Evolutionary conservation across 2,888 invertebrate species (phyloP).

Genomic region (Choristoneura rosaceana): DNA sequence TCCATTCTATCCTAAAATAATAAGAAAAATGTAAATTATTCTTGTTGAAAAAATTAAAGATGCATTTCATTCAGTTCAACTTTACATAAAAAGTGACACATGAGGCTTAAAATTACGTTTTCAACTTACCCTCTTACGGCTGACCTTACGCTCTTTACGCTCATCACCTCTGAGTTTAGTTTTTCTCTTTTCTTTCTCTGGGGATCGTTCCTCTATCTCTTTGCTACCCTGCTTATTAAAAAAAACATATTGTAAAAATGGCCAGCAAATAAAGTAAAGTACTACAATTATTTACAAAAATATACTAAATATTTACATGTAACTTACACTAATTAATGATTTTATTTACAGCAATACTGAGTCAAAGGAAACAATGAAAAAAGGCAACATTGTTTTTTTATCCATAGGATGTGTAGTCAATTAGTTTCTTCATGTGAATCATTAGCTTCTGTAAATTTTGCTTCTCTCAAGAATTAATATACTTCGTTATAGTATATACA

Average conservation of each 20-base stretch:
- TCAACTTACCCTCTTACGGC: slow-evolving; percentile 89
- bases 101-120: background rate
- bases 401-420: slow-evolving; percentile 2
- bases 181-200: slow-evolving; percentile 92
- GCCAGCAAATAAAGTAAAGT: slow-evolving; percentile 11
- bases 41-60: background rate
- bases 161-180: slow-evolving; percentile 79
- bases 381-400: slow-evolving; percentile 50
- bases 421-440: slow-evolving; percentile 4
- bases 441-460: background rate
- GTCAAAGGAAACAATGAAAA: slow-evolving; percentile 70
- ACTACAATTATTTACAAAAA: slow-evolving; percentile 9
- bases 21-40: background rate
- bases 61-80: background rate
- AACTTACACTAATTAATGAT: slow-evolving; percentile 7
- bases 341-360: slow-evolving; percentile 41
- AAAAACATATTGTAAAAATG: slow-evolving; percentile 54
- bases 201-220: slow-evolving; percentile 85
- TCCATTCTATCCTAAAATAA: slow-evolving; percentile 88
- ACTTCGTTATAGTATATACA: background rate
- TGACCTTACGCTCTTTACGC: slow-evolving; percentile 92
- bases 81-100: background rate
- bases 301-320: slow-evolving; percentile 18
- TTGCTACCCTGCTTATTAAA: slow-evolving; percentile 82
- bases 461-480: background rate